Evolutionary conservation across 2,113 vertebrate genomes (phyloP), one percentile per base, ranked within the genome.

Genomic region (Embiotoca jacksoni): DNA sequence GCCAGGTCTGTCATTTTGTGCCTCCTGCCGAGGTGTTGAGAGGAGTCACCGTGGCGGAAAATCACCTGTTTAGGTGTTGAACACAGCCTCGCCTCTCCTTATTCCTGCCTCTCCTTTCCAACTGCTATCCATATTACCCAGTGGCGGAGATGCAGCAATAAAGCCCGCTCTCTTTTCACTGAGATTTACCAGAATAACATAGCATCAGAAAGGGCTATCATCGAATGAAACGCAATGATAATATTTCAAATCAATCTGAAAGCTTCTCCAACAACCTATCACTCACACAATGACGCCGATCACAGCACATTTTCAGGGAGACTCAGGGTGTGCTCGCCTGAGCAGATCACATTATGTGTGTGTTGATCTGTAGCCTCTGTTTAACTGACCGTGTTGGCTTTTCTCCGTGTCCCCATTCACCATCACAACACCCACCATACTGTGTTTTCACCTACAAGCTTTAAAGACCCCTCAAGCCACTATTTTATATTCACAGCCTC

Each of bases 1-100:
- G 78, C 79, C 84, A 49, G 86, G 74, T 81, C 92, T 92, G 84
- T 89, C 89, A 90, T 93, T 93, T 92, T 84, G 85, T 89, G 89
- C 91, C 91, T 91, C 91, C 89, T 37, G 88, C 81, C 76, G 90
- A 80, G 89, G 81, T 85, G 91, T 89, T 87, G 89, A 92, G 90
- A 87, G 83, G 90, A 94, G 89, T 89, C 92, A 92, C 91, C 82
- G 89, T 89, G 88, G 91, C 80, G 89, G 89, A 93, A 94, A 94
- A 95, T 94, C 92, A 93, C 93, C 91, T 94, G 93, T 93, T 95
- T 94, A 93, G 89, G 89, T 91, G 92, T 91, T 81, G 90, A 94
- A 91, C 90, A 85, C 88, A 85, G 85, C 84, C 86, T 81, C 72
- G 73, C 66, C 81, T 88, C 78, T 85, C 84, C 85, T 88, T 69